These are phyloP conservation scores for Himalopsyche kuldschensis DNA, from an alignment of 2,888 invertebrate species.

Conservation along the genomic window DNA sequence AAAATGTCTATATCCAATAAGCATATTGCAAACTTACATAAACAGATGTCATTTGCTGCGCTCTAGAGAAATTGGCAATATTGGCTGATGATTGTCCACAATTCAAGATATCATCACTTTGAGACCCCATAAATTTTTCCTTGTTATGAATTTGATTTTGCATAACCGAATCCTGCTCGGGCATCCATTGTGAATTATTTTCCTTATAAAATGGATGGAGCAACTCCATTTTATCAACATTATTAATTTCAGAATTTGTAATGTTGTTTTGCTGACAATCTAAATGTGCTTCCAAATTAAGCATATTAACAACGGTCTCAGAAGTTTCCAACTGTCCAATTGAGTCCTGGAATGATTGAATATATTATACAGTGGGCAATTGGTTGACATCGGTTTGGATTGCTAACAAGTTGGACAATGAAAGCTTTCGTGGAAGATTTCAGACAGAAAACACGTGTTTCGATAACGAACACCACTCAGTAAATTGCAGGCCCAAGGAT, in stretches of 20 bases:
- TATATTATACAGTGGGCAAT: too few species aligned
- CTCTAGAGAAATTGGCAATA: background rate
- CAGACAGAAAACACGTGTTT: too few species aligned
- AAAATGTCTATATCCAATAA: too few species aligned
- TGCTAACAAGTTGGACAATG: too few species aligned
- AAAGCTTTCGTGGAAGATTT: too few species aligned
- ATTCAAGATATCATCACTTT: conserved; percentile 54
- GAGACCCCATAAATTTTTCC: conserved; percentile 55
- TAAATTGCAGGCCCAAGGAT: too few species aligned
- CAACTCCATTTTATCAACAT: conserved; percentile 48
- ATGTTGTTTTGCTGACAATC: conserved; percentile 35
- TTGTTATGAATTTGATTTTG: background rate
- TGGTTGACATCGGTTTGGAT: too few species aligned
- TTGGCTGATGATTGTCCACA: conserved; percentile 45
- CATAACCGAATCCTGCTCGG: background rate
- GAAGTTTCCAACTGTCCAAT: conserved; percentile 55
- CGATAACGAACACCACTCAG: too few species aligned
- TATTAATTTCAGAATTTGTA: conserved; percentile 48
- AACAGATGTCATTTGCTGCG: background rate
- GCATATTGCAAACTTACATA: background rate
- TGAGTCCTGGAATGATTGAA: conserved; percentile 48
- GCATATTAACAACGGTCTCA: conserved; percentile 56
- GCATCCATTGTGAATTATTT: background rate
- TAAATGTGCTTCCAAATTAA: conserved; percentile 41
- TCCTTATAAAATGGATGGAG: conserved; percentile 46